Evolutionary conservation across 2,797 vertebrate genomes (phyloP), one percentile per base, ranked within the genome.

Genomic region (Helicolenus hilgendorfi): DNA sequence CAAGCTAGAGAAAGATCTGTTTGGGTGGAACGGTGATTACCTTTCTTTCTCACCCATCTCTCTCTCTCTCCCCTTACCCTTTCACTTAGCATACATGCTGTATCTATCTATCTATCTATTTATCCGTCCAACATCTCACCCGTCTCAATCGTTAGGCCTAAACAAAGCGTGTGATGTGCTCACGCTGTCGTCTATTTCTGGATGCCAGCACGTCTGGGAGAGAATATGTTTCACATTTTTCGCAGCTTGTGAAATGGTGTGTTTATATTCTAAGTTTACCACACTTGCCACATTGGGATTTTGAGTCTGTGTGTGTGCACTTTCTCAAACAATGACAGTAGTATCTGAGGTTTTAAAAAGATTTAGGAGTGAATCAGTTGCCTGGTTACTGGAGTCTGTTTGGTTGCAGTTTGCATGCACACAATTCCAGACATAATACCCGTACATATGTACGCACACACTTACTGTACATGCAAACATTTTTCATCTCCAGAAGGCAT

Each of bases 21-120:
- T 96, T 94, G 92, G 94, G 91, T 94, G 92, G 92, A 94, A 92
- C 92, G 90, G 88, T 95, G 93, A 96, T 96, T 95, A 94, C 94
- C 92, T 87, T 78, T 58, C 89, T 78, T 72, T 88, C 88, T 83
- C 85, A 20, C 75, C 77, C 71, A 29, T 81, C 31, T 71, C 78
- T 68, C 58, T 68, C 58, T 73, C 24, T 55, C 24, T 55, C 53
- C 27, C 62, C 24, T 89, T 71, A 86, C 83, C 84, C 84, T 85
- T 89, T 91, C 80, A 90, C 89, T 92, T 92, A 89, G 87, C 88
- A 93, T 91, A 89, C 83, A 88, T 87, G 85, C 72, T 11, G 72
- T 71, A 83, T 82, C 87, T 87, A 74, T 87, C 79, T 74, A 84
- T 85, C 71, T 87, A 74, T 87, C 79, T 71, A 83, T 82, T 85